Conservation (phyloP, 2,113 vertebrate genomes). For the Gadus macrocephalus region DNA sequence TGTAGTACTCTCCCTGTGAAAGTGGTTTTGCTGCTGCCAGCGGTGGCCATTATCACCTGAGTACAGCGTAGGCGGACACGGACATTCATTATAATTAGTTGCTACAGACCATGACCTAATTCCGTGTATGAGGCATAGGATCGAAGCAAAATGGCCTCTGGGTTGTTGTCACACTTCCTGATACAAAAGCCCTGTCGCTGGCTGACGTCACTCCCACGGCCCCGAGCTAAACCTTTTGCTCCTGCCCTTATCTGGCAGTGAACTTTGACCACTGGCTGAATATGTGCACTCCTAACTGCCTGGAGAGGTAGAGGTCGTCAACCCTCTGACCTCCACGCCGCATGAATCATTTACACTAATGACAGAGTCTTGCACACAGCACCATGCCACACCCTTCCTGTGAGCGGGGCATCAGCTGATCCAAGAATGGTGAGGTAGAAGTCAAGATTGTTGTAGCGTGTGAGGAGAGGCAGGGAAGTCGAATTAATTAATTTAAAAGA, state of each 20-base stretch:
- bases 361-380: conserved; percentile 10
- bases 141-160: too few relatives aligned
- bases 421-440: neutral
- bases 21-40: neutral
- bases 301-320: conserved; percentile 50
- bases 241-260: conserved; percentile 55
- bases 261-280: conserved; percentile 60
- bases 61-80: neutral
- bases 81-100: neutral
- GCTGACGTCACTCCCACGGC: conserved; percentile 44
- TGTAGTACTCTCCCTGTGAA: neutral
- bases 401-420: conserved; percentile 36
- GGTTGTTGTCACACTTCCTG: too few relatives aligned
- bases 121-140: too few relatives aligned
- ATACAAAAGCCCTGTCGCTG: neutral
- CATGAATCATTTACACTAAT: conserved; percentile 60
- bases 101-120: too few relatives aligned
- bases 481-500: too few relatives aligned
- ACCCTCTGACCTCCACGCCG: conserved; percentile 48
- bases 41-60: neutral
- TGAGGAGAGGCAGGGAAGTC: too few relatives aligned
- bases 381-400: conserved; percentile 45
- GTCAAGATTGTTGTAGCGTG: too few relatives aligned
- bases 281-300: conserved; percentile 46
- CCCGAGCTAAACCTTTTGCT: conserved; percentile 32